These are phyloP conservation scores for Halocaridina rubra DNA, from an alignment of 2,888 invertebrate genomes.

Conservation along the genomic window DNA sequence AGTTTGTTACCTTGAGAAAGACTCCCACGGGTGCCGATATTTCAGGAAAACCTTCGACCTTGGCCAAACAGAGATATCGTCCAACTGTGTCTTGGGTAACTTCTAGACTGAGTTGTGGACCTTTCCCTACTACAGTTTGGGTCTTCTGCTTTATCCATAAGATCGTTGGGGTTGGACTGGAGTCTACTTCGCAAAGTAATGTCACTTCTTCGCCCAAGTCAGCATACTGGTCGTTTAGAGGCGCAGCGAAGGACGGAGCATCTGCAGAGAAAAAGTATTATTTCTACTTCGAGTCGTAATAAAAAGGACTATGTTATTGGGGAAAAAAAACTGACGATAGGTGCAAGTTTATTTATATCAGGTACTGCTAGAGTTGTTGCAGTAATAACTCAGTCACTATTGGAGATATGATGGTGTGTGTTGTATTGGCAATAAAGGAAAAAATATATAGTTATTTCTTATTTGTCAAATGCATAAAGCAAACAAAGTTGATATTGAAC, in stretches of 20 bases:
- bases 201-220: conserved; percentile 83
- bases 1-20: conserved; percentile 40
- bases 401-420: too few species aligned
- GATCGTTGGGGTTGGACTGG: conserved; percentile 89
- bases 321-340: too few species aligned
- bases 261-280: conserved; percentile 72
- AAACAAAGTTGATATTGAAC: too few species aligned
- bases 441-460: too few species aligned
- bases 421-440: too few species aligned
- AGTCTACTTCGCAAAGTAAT: conserved; percentile 88
- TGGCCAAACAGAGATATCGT: conserved; percentile 88
- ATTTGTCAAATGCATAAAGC: too few species aligned
- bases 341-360: too few species aligned
- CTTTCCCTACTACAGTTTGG: conserved; percentile 76
- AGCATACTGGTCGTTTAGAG: conserved; percentile 84
- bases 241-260: conserved; percentile 82
- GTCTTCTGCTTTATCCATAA: conserved; percentile 79
- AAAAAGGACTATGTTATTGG: too few species aligned
- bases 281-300: too few species aligned
- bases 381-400: too few species aligned
- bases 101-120: conserved; percentile 80
- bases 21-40: conserved; percentile 36
- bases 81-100: conserved; percentile 85
- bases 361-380: too few species aligned
- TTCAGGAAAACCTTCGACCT: conserved; percentile 79